phyloP scores from a whole-genome alignment of 2,113 vertebrate species.

The Burhinus bistriatus region DNA sequence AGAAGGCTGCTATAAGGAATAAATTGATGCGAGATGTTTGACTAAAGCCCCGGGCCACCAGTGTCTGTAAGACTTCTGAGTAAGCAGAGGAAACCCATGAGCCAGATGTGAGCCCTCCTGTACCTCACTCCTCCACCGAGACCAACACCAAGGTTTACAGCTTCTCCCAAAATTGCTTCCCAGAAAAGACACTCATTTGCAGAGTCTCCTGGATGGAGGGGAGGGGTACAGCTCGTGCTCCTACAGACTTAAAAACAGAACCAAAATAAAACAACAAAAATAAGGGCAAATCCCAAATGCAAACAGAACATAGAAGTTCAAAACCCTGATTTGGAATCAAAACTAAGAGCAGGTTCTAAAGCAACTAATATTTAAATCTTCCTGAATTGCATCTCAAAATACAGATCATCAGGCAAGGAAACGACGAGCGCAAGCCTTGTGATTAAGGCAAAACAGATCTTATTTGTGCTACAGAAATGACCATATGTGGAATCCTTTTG shows the following conservation, averaged over 20 bases:
- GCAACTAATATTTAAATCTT: neutral
- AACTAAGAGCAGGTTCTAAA: neutral
- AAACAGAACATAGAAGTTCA: neutral
- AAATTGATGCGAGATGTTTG: rapidly evolving
- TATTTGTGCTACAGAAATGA: neutral
- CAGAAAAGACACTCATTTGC: rapidly evolving
- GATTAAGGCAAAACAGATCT: neutral
- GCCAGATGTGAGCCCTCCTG: neutral
- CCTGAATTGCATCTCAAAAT: neutral
- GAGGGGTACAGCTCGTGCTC: neutral
- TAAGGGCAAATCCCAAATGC: neutral
- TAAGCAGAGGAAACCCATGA: rapidly evolving
- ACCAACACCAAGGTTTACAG: rapidly evolving
- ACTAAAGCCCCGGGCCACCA: neutral
- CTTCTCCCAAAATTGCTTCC: rapidly evolving
- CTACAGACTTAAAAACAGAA: neutral
- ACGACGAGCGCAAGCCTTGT: rapidly evolving
- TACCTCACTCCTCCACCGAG: rapidly evolving
- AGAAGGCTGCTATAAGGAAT: neutral
- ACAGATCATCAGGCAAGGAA: neutral
- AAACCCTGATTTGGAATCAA: neutral
- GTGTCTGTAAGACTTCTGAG: rapidly evolving
- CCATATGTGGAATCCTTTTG: neutral
- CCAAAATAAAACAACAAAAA: neutral
- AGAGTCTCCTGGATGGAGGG: rapidly evolving